Percentiles rank a stretch among this genome's conserved stretches.
phyloP scores from a whole-genome alignment of 2,797 vertebrate genomes.

The Dendrocincla fuliginosa region DNA sequence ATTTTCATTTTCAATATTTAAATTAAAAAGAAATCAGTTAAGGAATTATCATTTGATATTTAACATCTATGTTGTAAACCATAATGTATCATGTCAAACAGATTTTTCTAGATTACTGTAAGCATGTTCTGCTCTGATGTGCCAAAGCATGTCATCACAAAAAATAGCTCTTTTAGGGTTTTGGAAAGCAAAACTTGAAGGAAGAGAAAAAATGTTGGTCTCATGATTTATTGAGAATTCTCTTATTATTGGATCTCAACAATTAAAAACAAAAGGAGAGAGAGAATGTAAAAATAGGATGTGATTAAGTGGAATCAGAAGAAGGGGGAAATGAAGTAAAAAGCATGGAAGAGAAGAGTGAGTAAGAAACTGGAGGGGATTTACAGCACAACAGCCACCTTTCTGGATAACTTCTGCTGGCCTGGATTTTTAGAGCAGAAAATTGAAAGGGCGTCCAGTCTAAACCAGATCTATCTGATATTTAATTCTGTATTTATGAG shows the following conservation, averaged over 20 bases:
- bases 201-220: background rate
- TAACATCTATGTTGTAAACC: background rate
- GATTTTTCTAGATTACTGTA: background rate
- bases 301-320: background rate
- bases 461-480: background rate
- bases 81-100: rapidly evolving
- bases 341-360: background rate
- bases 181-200: background rate
- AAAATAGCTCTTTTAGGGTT: background rate
- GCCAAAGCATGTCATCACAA: background rate
- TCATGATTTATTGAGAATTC: background rate
- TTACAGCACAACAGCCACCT: background rate
- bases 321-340: background rate
- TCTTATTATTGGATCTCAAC: background rate
- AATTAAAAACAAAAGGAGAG: background rate
- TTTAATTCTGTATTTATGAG: background rate
- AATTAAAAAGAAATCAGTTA: background rate
- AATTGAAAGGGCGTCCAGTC: background rate
- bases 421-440: background rate
- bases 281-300: background rate
- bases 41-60: background rate
- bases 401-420: background rate
- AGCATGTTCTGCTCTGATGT: background rate
- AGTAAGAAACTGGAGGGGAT: background rate
- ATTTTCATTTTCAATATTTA: background rate